phyloP scores from a whole-genome alignment of 2,888 invertebrate genomes.

The Desoria tigrina region DNA sequence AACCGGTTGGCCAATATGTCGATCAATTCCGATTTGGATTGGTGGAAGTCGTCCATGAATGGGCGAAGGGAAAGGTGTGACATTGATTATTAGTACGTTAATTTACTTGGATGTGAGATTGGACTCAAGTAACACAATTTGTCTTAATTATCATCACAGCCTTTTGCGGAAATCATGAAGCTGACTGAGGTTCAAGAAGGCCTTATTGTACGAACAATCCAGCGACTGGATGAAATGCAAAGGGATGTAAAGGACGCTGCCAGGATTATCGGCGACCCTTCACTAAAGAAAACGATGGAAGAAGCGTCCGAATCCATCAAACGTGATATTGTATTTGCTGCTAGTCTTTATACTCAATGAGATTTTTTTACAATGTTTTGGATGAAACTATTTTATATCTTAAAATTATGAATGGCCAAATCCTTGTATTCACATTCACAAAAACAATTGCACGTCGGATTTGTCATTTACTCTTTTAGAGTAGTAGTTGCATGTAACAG shows the following conservation, averaged over 20 bases:
- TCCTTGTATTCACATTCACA: too few relatives aligned
- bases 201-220: constrained; percentile 94
- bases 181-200: constrained; percentile 95
- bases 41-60: constrained; percentile 92
- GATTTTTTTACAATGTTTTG: too few relatives aligned
- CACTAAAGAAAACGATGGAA: constrained; percentile 90
- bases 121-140: not conserved
- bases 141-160: constrained; percentile 64
- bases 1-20: constrained; percentile 60
- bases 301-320: constrained; percentile 90
- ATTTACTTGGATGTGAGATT: too few relatives aligned
- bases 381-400: too few relatives aligned
- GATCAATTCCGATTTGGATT: constrained; percentile 82
- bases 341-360: constrained; percentile 81
- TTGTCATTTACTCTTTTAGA: too few relatives aligned
- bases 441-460: too few relatives aligned
- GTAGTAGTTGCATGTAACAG: too few relatives aligned
- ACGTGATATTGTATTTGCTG: constrained; percentile 96
- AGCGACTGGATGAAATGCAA: constrained; percentile 89
- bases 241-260: constrained; percentile 90
- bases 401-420: too few relatives aligned
- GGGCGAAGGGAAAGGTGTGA: constrained; percentile 88
- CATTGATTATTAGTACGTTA: too few relatives aligned
- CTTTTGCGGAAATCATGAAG: constrained; percentile 90
- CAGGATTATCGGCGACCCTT: constrained; percentile 87